Conservation (phyloP, 1,140 invertebrate genomes). For the Steinernema feltiae region DNA sequence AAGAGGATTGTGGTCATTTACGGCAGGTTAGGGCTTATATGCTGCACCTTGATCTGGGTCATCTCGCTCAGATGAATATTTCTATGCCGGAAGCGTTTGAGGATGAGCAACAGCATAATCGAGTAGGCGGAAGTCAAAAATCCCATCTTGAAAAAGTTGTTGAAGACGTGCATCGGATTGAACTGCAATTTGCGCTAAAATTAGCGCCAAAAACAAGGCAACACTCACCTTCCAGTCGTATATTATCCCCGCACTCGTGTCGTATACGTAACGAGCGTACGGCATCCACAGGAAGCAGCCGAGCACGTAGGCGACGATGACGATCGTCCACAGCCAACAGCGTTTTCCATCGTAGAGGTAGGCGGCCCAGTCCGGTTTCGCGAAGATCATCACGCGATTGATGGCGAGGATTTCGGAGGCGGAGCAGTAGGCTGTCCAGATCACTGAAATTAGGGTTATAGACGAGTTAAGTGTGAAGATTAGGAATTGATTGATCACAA, state of each 20-base stretch:
- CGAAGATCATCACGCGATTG: conserved; percentile 19
- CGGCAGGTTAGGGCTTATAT: background rate
- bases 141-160: conserved; percentile 5
- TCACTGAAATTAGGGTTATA: background rate
- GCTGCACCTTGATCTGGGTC: background rate
- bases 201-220: background rate
- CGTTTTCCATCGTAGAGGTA: conserved; percentile 20
- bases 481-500: too few species aligned
- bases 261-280: background rate
- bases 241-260: background rate
- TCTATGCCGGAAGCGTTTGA: background rate
- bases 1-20: background rate
- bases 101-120: background rate
- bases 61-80: background rate
- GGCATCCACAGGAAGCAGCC: background rate
- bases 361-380: background rate
- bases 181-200: background rate
- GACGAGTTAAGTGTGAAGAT: too few species aligned
- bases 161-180: conserved; percentile 1
- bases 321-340: conserved; percentile 4
- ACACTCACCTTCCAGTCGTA: background rate
- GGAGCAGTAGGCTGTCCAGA: conserved; percentile 15
- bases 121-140: background rate
- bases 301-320: background rate
- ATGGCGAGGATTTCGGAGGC: conserved; percentile 16